These are phyloP conservation scores for Heliconius hewitsoni DNA, from an alignment of 1,140 invertebrate genomes.

Conservation along the genomic window DNA sequence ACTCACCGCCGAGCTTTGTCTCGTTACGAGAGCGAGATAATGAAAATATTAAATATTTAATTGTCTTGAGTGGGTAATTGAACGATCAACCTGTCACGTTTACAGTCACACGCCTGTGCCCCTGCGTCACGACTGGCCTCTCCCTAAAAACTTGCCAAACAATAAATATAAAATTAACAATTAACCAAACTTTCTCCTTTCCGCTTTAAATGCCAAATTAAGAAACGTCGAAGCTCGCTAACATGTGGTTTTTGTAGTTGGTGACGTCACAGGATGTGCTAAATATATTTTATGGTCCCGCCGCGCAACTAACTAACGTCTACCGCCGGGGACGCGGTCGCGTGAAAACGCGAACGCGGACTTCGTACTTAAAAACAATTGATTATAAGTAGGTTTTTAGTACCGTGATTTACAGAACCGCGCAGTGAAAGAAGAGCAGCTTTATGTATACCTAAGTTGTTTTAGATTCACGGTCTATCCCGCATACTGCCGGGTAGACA, in stretches of 20 bases:
- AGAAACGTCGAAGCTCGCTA: slow-evolving; percentile 39
- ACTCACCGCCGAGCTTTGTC: too few species aligned
- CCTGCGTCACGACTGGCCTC: too few species aligned
- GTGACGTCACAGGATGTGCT: slow-evolving; percentile 58
- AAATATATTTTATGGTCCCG: slow-evolving; percentile 57
- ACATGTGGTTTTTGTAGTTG: slow-evolving; percentile 51
- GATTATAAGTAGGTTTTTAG: not conserved
- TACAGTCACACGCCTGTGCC: too few species aligned
- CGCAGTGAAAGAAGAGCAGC: not conserved
- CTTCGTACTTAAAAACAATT: slow-evolving; percentile 14
- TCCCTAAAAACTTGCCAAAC: not conserved
- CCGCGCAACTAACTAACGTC: slow-evolving; percentile 40
- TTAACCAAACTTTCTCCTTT: not conserved
- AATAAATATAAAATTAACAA: not conserved
- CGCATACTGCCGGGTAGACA: too few species aligned
- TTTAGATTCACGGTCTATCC: too few species aligned
- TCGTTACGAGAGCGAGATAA: too few species aligned
- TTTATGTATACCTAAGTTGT: too few species aligned
- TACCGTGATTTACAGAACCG: not conserved
- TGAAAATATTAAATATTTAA: too few species aligned
- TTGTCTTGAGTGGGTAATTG: too few species aligned
- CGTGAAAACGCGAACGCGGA: slow-evolving; percentile 24
- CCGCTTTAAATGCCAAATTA: slow-evolving; percentile 29
- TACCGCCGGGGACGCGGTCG: slow-evolving; percentile 21
- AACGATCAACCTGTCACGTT: too few species aligned